These are phyloP conservation scores for Drosophila anceps DNA, from an alignment of 2,888 invertebrate genomes.

Conservation along the genomic window DNA sequence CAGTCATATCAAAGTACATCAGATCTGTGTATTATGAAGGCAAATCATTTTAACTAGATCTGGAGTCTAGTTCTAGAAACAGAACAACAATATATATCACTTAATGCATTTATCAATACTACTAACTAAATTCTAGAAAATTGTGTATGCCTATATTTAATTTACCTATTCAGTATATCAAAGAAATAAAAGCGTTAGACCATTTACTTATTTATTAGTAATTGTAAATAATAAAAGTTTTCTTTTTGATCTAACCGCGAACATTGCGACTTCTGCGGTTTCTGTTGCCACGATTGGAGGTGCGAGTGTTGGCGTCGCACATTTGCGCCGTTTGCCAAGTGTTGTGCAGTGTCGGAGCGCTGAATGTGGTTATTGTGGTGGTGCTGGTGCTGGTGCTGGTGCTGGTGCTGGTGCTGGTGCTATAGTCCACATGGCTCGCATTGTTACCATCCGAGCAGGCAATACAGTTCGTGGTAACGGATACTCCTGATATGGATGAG, in stretches of 20 bases:
- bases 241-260: not conserved
- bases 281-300: not conserved
- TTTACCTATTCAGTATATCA: too few relatives aligned
- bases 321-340: not conserved
- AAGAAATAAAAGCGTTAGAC: too few relatives aligned
- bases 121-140: too few relatives aligned
- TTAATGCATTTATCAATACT: too few relatives aligned
- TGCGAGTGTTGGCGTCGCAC: not conserved
- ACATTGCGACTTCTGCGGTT: not conserved
- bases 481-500: not conserved
- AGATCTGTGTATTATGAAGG: too few relatives aligned
- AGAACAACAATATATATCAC: too few relatives aligned
- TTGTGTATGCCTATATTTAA: too few relatives aligned
- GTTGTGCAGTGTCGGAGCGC: not conserved
- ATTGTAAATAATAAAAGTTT: not conserved
- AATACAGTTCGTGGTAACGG: not conserved
- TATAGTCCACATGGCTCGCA: not conserved
- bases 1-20: too few relatives aligned
- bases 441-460: not conserved
- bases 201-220: not conserved
- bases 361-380: not conserved
- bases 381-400: slow-evolving; percentile 3
- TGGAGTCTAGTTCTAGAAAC: too few relatives aligned
- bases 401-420: not conserved
- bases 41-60: too few relatives aligned